Conservation (phyloP, 2,888 invertebrate species). For the Julus scanicus region DNA sequence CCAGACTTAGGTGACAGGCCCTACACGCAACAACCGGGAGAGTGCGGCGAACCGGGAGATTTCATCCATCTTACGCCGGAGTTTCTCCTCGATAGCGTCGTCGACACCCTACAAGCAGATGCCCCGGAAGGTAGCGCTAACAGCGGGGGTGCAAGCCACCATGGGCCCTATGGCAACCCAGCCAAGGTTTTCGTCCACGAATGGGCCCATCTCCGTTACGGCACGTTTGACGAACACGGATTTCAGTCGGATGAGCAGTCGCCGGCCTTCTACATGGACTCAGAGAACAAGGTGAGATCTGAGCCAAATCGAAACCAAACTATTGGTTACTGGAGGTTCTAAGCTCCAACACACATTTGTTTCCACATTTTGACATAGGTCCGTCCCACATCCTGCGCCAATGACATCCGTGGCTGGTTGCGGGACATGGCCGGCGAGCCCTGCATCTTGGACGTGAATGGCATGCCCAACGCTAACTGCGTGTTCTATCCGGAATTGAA, state of each 20-base stretch:
- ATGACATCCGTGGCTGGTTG: constrained; percentile 61
- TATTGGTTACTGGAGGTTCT: background rate
- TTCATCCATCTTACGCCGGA: constrained; percentile 62
- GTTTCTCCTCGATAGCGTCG: constrained; percentile 30
- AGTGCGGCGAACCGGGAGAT: constrained; percentile 62
- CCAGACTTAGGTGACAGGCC: constrained; percentile 61
- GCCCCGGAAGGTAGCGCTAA: background rate
- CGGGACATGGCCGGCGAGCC: constrained; percentile 59
- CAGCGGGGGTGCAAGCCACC: background rate
- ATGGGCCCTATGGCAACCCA: constrained; percentile 48
- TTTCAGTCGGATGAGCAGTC: constrained; percentile 59
- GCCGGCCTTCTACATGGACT: constrained; percentile 60
- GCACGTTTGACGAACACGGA: constrained; percentile 62
- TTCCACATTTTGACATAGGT: constrained; percentile 57
- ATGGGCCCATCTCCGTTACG: constrained; percentile 63
- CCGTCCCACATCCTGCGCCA: constrained; percentile 60
- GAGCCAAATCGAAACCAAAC: background rate
- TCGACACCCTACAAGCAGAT: constrained; percentile 28
- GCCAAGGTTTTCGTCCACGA: constrained; percentile 61
- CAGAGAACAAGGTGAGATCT: constrained; percentile 57
- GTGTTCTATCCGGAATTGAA: constrained; percentile 57
- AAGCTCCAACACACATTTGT: background rate
- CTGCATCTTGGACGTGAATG: constrained; percentile 57
- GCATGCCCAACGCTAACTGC: constrained; percentile 58
- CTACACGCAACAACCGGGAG: constrained; percentile 62